Conservation (phyloP, 1,140 invertebrate genomes). For the Papilio helenus region DNA sequence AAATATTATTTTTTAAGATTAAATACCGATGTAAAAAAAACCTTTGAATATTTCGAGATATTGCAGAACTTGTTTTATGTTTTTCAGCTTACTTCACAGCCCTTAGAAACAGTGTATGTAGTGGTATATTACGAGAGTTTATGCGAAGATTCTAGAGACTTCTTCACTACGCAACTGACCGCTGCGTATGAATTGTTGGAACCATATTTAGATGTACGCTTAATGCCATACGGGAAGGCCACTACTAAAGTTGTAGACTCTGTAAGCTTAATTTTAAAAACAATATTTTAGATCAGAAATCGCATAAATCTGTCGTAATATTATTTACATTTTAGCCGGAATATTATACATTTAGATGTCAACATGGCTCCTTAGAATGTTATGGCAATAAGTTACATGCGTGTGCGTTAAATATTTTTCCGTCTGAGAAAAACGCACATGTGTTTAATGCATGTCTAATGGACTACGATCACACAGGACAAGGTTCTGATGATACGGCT, state of each 20-base stretch:
- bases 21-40: too few relatives aligned
- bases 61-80: background rate
- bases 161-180: slow-evolving; percentile 17
- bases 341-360: slow-evolving; percentile 24
- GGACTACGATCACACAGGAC: slow-evolving; percentile 26
- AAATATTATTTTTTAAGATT: too few relatives aligned
- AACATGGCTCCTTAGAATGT: slow-evolving; percentile 29
- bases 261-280: background rate
- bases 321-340: background rate
- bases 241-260: slow-evolving; percentile 5
- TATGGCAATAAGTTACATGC: slow-evolving; percentile 37
- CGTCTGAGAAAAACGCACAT: slow-evolving; percentile 2
- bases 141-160: slow-evolving; percentile 31
- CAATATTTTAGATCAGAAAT: background rate
- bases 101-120: slow-evolving; percentile 18
- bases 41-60: background rate
- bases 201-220: slow-evolving; percentile 23
- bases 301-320: background rate
- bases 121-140: slow-evolving; percentile 30
- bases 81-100: background rate
- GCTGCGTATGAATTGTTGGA: slow-evolving; percentile 25
- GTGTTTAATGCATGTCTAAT: slow-evolving; percentile 30
- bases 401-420: slow-evolving; percentile 23
- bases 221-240: slow-evolving; percentile 13
- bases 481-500: slow-evolving; percentile 13